Evolutionary conservation across 2,797 vertebrate genomes (phyloP), one percentile per base, ranked within the genome.

Genomic region (Neomorphus geoffroyi): DNA sequence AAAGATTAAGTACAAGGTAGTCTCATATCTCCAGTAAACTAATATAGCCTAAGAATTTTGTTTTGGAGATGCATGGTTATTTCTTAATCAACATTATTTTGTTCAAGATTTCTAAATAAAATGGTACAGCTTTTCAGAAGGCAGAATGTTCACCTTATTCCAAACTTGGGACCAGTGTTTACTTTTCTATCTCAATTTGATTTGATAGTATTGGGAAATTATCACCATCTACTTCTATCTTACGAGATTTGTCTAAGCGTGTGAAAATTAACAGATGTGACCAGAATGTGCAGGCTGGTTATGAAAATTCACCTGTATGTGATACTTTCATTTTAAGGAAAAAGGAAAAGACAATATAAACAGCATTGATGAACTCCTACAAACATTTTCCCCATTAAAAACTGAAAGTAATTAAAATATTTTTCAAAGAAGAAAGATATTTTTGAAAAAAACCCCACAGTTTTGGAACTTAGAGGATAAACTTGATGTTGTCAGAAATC

Each of bases 171-270:
- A 94, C 62, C 28, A 79, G 24, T 66, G 39, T 82, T 91, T 96
- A 86, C 93, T 95, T 94, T 96, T 51, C 69, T 79, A 30, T 95
- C 89, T 96, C 89, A 86, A 46, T 95, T 94, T 92, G 73, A 95
- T 92, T 95, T 93, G 66, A 80, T 92, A 90, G 66, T 69, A 61
- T 22, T 74, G 65, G 39, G 77, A 85, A 92, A 57, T 57, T 93
- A 73, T 84, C 88, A 89, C 91, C 90, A 94, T 95, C 90, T 96
- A 84, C 85, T 96, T 94, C 88, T 71, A 80, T 86, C 75, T 95
- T 94, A 80, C 11, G 64, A 86, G 72, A 88, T 94, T 95, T 92
- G 48, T 37, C 64, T 92, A 79, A 72, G 28, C 46, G 21, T 80
- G 72, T 92, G 83, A 93, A 92, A 95, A 82, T 84, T 86, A 94